These are phyloP conservation scores for Argyra leucocephala DNA, from an alignment of 2,888 invertebrate species.

Conservation along the genomic window DNA sequence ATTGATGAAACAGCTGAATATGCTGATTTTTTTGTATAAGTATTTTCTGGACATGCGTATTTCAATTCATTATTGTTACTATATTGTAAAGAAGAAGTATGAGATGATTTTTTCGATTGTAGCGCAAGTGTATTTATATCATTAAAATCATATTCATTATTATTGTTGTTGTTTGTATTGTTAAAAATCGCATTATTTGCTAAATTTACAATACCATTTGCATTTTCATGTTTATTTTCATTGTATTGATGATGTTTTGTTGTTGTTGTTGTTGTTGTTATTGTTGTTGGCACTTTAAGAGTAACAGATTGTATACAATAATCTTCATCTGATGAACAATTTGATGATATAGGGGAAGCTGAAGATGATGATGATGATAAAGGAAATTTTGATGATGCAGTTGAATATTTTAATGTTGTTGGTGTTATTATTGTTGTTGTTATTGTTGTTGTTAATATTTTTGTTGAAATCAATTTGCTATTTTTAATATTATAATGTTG, in stretches of 20 bases:
- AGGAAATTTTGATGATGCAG: constrained; percentile 22
- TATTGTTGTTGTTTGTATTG: not conserved
- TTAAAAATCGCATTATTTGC: not conserved
- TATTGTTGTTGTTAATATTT: constrained; percentile 15
- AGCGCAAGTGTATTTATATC: constrained; percentile 17
- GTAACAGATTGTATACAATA: not conserved
- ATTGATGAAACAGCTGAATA: constrained; percentile 30
- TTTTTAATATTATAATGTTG: not conserved
- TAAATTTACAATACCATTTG: constrained; percentile 19
- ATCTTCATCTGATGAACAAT: not conserved
- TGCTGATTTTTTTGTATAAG: constrained; percentile 26
- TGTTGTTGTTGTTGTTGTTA: constrained; percentile 13
- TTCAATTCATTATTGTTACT: not conserved
- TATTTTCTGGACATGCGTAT: constrained; percentile 21
- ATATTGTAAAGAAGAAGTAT: not conserved
- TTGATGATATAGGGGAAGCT: not conserved
- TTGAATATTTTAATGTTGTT: constrained; percentile 33
- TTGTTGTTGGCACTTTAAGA: constrained; percentile 15
- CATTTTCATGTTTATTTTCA: constrained; percentile 17
- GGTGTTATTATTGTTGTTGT: constrained; percentile 24
- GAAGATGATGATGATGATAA: constrained; percentile 14
- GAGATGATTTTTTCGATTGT: not conserved
- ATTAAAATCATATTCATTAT: not conserved
- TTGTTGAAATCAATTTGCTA: not conserved
- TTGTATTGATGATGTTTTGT: not conserved